Percentiles rank a stretch among this genome's conserved stretches.
Conservation (phyloP, 2,797 vertebrate species). For the Rhynchotus rufescens region DNA sequence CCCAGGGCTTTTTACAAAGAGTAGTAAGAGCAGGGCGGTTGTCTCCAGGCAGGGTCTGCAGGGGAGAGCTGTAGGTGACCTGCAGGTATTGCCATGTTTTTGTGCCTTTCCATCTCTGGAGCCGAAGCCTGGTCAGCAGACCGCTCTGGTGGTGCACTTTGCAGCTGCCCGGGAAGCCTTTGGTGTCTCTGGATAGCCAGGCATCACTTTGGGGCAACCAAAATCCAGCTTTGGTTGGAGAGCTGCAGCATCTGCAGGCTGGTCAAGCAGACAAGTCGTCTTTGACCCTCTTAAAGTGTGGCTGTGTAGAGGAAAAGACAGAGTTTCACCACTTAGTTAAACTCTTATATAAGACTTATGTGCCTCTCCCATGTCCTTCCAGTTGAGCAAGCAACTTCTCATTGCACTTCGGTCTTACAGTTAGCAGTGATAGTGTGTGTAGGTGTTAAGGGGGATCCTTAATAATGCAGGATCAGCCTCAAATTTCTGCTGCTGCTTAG, state of each 20-base stretch:
- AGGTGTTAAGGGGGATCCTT: neutral
- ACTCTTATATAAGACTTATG: neutral
- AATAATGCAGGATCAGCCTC: neutral
- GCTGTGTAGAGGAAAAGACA: neutral
- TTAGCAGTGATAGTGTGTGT: neutral
- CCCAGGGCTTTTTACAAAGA: neutral
- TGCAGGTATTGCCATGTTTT: accelerated
- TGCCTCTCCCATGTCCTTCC: neutral
- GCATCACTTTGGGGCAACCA: neutral
- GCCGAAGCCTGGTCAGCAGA: neutral
- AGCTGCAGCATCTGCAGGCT: neutral
- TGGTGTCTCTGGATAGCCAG: neutral
- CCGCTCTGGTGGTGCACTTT: neutral
- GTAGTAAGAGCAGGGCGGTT: neutral
- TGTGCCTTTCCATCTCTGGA: neutral
- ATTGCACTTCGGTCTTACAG: neutral
- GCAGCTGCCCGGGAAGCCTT: neutral
- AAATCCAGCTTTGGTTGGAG: neutral
- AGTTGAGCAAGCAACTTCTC: neutral
- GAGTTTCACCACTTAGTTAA: neutral
- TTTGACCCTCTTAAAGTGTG: neutral
- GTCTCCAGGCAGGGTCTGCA: neutral
- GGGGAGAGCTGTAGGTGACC: neutral
- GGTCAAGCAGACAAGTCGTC: neutral
- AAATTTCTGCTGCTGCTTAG: neutral